Evolutionary conservation across 2,797 vertebrate species (phyloP), one percentile per base, ranked within the genome.

Genomic region (Alca torda): DNA sequence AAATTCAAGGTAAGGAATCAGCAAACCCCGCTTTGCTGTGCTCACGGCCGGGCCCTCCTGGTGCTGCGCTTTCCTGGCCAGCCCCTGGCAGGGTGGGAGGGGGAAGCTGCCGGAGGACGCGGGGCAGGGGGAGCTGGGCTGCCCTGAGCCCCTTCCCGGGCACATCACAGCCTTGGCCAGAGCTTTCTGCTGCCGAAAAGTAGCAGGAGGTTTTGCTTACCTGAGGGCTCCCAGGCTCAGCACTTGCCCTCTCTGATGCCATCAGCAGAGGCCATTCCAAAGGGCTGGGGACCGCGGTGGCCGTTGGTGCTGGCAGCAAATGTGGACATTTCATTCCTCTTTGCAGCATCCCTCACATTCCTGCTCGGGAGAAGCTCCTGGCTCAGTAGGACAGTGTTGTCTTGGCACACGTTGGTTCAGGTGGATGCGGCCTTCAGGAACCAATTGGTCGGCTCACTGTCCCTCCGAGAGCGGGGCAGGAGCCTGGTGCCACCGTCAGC

Each of bases 1-100:
- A 53, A 75, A 78, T 6, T 50, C 59, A 17, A 96, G 94, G 96
- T 95, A 94, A 96, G 95, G 13, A n/a, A 33, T 9, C 63, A 35
- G 46, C 73, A 45, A 13, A 20, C 48, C 3, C 0, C 16, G 0
- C 79, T 39, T 35, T 12, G 56, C 39, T 3, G 2, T 2, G 13
- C 53, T 74, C 60, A 1, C 13, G 14, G 43, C 51, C 4, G 26
- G 31, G 46, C 41, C 7, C 48, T 37, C 33, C 81, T 8, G 23
- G 21, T 16, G 28, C n/a, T 26, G 39, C 1, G 1, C 35, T 35
- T 15, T 24, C 41, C 69, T 56, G 70, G 46, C 4, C 8, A 43
- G 59, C 57, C 54, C 23, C 24, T 4, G 57, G 43, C 39, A 75
- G 51, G 48, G n/a, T 8, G 28, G 15, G 51, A 61, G 43, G 48